phyloP scores from a whole-genome alignment of 2,113 vertebrate species.

The Andinoacara biseriatus region DNA sequence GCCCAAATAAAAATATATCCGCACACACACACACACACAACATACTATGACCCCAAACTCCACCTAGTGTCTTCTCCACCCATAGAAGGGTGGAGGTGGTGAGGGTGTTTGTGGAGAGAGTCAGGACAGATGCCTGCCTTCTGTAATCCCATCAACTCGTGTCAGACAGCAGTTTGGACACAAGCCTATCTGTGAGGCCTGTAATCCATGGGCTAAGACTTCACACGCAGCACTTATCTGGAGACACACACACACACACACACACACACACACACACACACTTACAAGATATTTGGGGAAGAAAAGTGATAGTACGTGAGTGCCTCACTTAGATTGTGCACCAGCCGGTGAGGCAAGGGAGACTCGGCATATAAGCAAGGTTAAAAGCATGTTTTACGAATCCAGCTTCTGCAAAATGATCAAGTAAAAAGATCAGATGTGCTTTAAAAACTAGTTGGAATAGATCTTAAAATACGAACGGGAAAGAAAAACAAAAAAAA shows the following conservation, averaged over 20 bases:
- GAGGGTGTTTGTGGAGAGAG: not conserved
- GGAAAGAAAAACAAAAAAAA: not conserved
- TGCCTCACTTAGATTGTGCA: slow-evolving; percentile 1
- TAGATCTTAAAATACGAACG: not conserved
- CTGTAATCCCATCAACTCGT: slow-evolving; percentile 84
- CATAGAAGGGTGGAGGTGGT: not conserved
- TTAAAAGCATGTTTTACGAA: not conserved
- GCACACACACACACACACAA: not conserved
- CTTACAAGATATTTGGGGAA: slow-evolving; percentile 11
- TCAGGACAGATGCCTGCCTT: slow-evolving; percentile 74
- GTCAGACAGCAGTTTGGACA: slow-evolving; percentile 79
- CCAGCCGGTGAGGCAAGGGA: not conserved
- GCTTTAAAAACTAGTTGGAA: not conserved
- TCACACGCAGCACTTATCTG: slow-evolving; percentile 69
- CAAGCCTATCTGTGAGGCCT: slow-evolving; percentile 77
- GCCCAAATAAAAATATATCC: not conserved
- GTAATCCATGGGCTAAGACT: slow-evolving; percentile 83
- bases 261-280: slow-evolving; percentile 34
- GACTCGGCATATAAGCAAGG: not conserved
- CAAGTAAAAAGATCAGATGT: not conserved
- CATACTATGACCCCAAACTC: slow-evolving; percentile 14
- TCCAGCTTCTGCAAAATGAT: not conserved
- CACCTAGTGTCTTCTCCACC: not conserved
- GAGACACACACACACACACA: slow-evolving; percentile 46
- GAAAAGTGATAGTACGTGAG: slow-evolving; percentile 25